These are phyloP conservation scores for Microcebus tavaratra DNA, from an alignment of 2,113 vertebrate genomes.

Conservation along the genomic window DNA sequence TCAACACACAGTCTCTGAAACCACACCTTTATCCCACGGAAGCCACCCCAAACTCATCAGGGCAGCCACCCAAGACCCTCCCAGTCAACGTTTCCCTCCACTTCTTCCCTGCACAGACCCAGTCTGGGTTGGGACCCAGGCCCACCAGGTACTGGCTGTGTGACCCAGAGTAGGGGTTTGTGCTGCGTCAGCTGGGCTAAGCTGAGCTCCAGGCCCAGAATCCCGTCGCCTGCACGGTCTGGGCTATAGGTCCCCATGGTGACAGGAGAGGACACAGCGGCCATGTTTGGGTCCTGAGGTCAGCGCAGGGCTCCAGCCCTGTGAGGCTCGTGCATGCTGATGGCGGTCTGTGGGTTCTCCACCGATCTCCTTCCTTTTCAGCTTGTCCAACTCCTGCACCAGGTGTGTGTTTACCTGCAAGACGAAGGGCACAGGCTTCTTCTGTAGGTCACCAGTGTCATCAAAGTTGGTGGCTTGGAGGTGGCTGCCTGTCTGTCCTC, in stretches of 20 bases:
- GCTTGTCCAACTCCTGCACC: neutral
- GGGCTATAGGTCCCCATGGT: neutral
- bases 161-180: neutral
- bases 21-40: neutral
- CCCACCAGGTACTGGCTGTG: neutral
- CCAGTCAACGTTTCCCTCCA: neutral
- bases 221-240: neutral
- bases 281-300: neutral
- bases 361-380: neutral
- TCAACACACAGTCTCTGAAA: neutral
- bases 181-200: neutral
- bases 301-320: fast-evolving
- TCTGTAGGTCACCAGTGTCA: neutral
- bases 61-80: neutral
- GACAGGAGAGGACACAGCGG: neutral
- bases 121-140: neutral
- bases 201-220: neutral
- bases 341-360: neutral
- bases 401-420: neutral
- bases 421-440: neutral
- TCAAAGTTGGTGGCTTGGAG: neutral
- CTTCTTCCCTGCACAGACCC: neutral
- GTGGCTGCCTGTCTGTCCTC: neutral
- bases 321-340: fast-evolving
- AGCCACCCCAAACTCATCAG: neutral